Conservation (phyloP, 2,113 vertebrate species). For the Oryzias javanicus region DNA sequence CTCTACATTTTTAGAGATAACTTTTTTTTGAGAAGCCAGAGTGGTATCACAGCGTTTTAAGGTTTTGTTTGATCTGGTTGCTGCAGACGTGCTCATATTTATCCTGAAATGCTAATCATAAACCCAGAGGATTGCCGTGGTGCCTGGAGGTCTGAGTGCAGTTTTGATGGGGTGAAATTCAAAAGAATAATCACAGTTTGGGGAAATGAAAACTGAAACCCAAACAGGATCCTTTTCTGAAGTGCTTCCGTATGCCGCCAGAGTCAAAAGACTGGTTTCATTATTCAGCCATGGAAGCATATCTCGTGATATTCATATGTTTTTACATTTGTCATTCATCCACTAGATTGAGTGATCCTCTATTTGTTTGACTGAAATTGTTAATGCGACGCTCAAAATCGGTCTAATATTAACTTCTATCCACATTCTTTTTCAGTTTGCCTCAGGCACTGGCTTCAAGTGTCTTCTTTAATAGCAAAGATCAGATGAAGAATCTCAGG, state of each 20-base stretch:
- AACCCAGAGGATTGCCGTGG: conserved; percentile 64
- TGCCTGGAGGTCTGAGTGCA: conserved; percentile 71
- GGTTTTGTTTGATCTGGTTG: conserved; percentile 56
- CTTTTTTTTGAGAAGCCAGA: conserved; percentile 25
- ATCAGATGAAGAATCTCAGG: conserved; percentile 49
- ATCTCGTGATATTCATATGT: conserved; percentile 51
- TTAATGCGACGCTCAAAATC: conserved; percentile 50
- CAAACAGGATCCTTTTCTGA: conserved; percentile 59
- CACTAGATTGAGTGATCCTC: conserved; percentile 49
- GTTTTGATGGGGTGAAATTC: conserved; percentile 71
- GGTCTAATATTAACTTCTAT: conserved; percentile 47
- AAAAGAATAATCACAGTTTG: conserved; percentile 75
- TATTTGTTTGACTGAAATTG: conserved; percentile 33
- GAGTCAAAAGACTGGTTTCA: conserved; percentile 51
- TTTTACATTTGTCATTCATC: conserved; percentile 55
- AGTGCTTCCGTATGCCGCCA: conserved; percentile 70
- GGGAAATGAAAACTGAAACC: conserved; percentile 68
- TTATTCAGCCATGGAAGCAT: conserved; percentile 36
- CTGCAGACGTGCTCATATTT: conserved; percentile 53
- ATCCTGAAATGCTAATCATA: conserved; percentile 69
- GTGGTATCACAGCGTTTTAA: conserved; percentile 23
- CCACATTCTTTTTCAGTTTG: conserved; percentile 44
- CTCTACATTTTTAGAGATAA: conserved; percentile 51
- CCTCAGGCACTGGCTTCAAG: conserved; percentile 33
- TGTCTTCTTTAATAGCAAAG: conserved; percentile 52